phyloP scores from a whole-genome alignment of 2,797 vertebrate species.

The Tamandua tetradactyla region DNA sequence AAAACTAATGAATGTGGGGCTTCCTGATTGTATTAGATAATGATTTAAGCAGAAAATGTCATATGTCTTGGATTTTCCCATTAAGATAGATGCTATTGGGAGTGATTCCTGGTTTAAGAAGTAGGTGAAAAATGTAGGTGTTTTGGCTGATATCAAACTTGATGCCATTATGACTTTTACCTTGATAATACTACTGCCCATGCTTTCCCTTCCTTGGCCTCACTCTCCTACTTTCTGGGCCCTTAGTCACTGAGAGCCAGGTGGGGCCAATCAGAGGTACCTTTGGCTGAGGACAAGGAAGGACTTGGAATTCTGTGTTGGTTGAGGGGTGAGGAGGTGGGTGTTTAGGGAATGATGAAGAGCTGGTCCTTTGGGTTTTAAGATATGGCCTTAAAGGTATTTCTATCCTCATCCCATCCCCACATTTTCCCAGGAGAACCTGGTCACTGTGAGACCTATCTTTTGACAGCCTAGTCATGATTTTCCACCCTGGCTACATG shows the following conservation, averaged over 20 bases:
- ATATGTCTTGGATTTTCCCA: not conserved
- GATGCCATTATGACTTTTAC: not conserved
- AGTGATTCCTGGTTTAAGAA: not conserved
- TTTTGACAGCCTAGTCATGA: not conserved
- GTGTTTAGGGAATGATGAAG: not conserved
- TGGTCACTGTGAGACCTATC: not conserved
- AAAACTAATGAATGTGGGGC: not conserved
- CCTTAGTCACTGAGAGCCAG: not conserved
- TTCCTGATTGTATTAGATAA: not conserved
- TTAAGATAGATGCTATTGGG: not conserved
- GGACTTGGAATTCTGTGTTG: not conserved
- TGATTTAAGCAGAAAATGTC: not conserved
- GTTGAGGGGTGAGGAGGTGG: not conserved
- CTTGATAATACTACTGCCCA: not conserved
- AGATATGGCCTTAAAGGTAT: not conserved
- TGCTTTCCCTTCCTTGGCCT: not conserved
- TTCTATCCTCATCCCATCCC: not conserved
- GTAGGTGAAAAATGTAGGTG: not conserved
- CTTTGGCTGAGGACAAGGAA: not conserved
- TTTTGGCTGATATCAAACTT: not conserved
- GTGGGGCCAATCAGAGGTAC: not conserved
- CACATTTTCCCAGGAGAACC: not conserved
- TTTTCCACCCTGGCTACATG: not conserved
- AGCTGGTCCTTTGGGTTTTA: not conserved
- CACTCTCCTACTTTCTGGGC: not conserved